These are phyloP conservation scores for Xestia c-nigrum DNA, from an alignment of 2,888 invertebrate species.

Conservation along the genomic window DNA sequence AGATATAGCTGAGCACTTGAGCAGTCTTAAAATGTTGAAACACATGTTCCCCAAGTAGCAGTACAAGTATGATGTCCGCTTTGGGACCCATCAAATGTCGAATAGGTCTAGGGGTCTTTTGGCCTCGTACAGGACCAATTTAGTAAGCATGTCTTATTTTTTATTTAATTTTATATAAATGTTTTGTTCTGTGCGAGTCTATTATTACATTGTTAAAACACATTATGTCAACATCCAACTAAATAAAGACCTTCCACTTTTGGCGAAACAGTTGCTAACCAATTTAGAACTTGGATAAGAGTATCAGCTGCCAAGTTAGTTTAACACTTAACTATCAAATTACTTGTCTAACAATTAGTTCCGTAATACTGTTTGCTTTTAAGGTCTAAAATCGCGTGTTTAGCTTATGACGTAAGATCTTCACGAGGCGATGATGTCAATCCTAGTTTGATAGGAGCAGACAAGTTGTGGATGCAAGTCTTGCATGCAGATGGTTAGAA, in stretches of 20 bases:
- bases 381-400: conserved; percentile 41
- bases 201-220: conserved; percentile 14
- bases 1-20: background rate
- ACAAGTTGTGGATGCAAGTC: conserved; percentile 48
- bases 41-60: background rate
- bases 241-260: conserved; percentile 41
- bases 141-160: too few species aligned
- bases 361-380: conserved; percentile 22
- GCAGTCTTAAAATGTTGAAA: background rate
- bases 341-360: conserved; percentile 42
- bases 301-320: conserved; percentile 33
- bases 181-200: too few species aligned
- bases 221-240: conserved; percentile 14
- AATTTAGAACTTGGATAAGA: conserved; percentile 46
- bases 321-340: conserved; percentile 32
- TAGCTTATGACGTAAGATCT: conserved; percentile 62
- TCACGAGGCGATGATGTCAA: conserved; percentile 61
- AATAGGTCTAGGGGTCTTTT: background rate
- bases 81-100: conserved; percentile 5
- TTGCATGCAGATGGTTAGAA: conserved; percentile 42
- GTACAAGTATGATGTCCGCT: background rate
- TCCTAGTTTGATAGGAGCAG: conserved; percentile 56
- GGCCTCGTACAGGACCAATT: too few species aligned
- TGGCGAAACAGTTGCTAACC: conserved; percentile 30
- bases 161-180: too few species aligned